A percentile compares a stretch with the other conserved stretches of the same genome.
These are phyloP conservation scores for Sandelia bainsii DNA, from an alignment of 2,797 vertebrate species.

Conservation along the genomic window DNA sequence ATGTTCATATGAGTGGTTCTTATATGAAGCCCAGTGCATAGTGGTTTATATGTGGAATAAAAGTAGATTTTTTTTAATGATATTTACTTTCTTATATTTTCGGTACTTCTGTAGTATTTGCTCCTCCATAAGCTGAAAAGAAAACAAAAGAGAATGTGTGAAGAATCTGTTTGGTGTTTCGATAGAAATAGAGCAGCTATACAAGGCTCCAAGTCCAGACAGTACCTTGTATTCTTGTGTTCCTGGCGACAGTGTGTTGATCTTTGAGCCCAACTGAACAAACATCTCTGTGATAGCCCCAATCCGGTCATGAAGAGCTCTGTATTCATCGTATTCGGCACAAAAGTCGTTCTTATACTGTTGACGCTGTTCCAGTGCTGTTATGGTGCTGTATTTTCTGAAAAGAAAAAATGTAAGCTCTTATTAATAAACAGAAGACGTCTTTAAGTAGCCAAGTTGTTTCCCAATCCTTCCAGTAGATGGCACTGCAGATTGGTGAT, in stretches of 20 bases:
- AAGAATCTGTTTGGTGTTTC: conserved; percentile 25
- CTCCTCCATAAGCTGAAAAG: conserved; percentile 87
- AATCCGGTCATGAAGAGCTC: conserved; percentile 84
- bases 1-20: not conserved
- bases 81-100: conserved; percentile 89
- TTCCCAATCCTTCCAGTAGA: conserved; percentile 53
- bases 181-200: conserved; percentile 16
- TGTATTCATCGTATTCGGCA: conserved; percentile 88
- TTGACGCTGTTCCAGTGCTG: conserved; percentile 83
- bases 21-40: not conserved
- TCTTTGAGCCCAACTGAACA: conserved; percentile 89
- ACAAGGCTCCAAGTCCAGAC: conserved; percentile 13
- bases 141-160: conserved; percentile 33
- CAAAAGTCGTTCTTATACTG: conserved; percentile 90
- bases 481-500: conserved; percentile 61
- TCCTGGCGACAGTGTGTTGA: conserved; percentile 86
- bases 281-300: conserved; percentile 86
- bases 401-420: conserved; percentile 8
- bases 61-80: not conserved
- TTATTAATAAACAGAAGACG: conserved; percentile 6
- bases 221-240: conserved; percentile 89
- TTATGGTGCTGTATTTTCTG: conserved; percentile 87
- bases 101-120: conserved; percentile 89
- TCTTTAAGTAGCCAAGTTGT: not conserved
- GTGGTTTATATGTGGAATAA: not conserved